phyloP scores from a whole-genome alignment of 2,888 invertebrate genomes.

The Sinelater perroti region DNA sequence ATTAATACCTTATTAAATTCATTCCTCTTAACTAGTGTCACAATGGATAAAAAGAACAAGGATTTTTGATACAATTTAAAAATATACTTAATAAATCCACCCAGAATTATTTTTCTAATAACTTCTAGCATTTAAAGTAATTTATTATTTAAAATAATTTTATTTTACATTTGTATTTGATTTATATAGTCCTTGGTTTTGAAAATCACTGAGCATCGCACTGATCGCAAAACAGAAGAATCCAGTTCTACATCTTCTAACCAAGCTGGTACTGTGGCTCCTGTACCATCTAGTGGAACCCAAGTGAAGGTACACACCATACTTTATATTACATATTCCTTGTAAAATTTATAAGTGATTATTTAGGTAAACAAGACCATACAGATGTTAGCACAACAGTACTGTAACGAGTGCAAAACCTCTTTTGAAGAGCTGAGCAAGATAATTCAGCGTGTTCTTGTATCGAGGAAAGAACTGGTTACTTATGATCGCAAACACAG shows the following conservation, averaged over 20 bases:
- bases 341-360: no score
- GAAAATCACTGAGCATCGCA: constrained; percentile 87
- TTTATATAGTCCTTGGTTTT: constrained; percentile 72
- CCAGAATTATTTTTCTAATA: no score
- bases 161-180: constrained; percentile 3
- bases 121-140: no score
- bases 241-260: constrained; percentile 46
- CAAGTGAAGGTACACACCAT: constrained; percentile 64
- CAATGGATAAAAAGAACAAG: no score
- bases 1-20: no score
- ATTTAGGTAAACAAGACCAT: constrained; percentile 90
- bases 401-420: constrained; percentile 93
- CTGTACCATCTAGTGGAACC: constrained; percentile 53
- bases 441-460: constrained; percentile 88
- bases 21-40: no score
- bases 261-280: constrained; percentile 42
- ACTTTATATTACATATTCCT: no score
- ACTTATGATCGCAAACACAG: constrained; percentile 89
- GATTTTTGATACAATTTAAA: no score
- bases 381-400: constrained; percentile 92
- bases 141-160: no score
- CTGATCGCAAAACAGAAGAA: constrained; percentile 71
- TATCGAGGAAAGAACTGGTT: constrained; percentile 89
- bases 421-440: constrained; percentile 95
- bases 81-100: no score